Percentiles rank a stretch among this genome's conserved stretches.
Evolutionary conservation across 2,113 vertebrate genomes (phyloP).

Genomic region (Malurus cyaneus): DNA sequence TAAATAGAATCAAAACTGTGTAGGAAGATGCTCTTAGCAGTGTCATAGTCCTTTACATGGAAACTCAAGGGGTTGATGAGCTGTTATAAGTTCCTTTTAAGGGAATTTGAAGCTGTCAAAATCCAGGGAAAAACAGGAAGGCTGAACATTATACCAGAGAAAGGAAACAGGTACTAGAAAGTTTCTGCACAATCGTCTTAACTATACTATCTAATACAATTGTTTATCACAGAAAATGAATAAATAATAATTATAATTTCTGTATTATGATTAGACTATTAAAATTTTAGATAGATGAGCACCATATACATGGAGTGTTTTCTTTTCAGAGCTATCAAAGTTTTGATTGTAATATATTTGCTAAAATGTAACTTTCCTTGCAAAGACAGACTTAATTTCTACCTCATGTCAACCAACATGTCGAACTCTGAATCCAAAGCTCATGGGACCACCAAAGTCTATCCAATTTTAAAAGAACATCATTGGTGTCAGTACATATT

Average conservation of each 20-base stretch:
- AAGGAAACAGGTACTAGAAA: neutral
- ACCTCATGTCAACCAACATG: neutral
- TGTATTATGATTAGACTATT: neutral
- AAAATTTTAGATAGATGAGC: neutral
- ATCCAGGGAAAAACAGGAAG: neutral
- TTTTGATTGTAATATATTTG: neutral
- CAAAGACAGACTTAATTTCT: neutral
- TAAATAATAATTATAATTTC: neutral
- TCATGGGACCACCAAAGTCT: neutral
- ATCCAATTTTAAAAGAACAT: neutral
- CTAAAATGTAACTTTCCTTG: neutral
- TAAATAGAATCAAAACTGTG: neutral
- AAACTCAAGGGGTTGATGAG: neutral
- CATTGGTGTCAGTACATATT: neutral
- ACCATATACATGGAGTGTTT: neutral
- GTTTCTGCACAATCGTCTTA: neutral
- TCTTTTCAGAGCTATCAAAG: neutral
- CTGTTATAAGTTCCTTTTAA: neutral
- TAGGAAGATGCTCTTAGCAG: neutral
- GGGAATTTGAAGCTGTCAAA: neutral
- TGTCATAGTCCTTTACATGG: neutral
- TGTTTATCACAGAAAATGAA: neutral
- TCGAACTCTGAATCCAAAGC: neutral
- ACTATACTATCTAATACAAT: neutral
- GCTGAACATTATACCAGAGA: neutral